A percentile compares a stretch with the other conserved stretches of the same genome.
Conservation (phyloP, 2,113 vertebrate genomes). For the Pteronura brasiliensis region DNA sequence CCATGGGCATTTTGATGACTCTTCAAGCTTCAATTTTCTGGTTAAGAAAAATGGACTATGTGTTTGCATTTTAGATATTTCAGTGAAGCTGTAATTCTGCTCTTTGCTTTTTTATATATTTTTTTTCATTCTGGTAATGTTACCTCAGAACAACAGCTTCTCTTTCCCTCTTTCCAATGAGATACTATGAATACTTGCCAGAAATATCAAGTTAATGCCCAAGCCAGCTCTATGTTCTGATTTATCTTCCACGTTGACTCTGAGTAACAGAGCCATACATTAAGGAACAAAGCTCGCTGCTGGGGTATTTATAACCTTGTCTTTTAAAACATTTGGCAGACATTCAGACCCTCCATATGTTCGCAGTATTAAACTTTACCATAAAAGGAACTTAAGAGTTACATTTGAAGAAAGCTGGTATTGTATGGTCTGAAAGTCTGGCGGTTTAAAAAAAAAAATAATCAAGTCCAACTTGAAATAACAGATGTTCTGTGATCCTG, state of each 20-base stretch:
- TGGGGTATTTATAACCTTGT: constrained; percentile 86
- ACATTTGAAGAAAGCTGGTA: constrained; percentile 82
- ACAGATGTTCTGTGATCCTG: constrained; percentile 73
- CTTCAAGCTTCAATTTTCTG: background rate
- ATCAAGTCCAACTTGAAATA: constrained; percentile 81
- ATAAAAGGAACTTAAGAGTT: constrained; percentile 83
- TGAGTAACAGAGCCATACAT: constrained; percentile 77
- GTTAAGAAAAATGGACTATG: constrained; percentile 30
- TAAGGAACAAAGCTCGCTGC: constrained; percentile 71
- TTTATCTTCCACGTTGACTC: constrained; percentile 80
- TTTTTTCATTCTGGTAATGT: constrained; percentile 25
- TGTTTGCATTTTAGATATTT: constrained; percentile 49
- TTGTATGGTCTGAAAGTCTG: constrained; percentile 82
- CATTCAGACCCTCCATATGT: constrained; percentile 86
- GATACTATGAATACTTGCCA: constrained; percentile 38
- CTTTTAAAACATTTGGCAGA: constrained; percentile 86
- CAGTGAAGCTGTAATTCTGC: background rate
- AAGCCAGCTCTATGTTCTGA: constrained; percentile 72
- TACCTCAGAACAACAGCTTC: constrained; percentile 49
- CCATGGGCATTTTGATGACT: background rate
- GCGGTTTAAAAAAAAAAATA: constrained; percentile 78
- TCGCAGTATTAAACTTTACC: constrained; percentile 84
- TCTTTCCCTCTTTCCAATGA: constrained; percentile 17
- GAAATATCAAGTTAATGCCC: constrained; percentile 70
- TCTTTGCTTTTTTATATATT: background rate